A percentile compares a stretch with the other conserved stretches of the same genome.
Conservation (phyloP, 2,888 invertebrate genomes). For the Drosophila fungiperda region DNA sequence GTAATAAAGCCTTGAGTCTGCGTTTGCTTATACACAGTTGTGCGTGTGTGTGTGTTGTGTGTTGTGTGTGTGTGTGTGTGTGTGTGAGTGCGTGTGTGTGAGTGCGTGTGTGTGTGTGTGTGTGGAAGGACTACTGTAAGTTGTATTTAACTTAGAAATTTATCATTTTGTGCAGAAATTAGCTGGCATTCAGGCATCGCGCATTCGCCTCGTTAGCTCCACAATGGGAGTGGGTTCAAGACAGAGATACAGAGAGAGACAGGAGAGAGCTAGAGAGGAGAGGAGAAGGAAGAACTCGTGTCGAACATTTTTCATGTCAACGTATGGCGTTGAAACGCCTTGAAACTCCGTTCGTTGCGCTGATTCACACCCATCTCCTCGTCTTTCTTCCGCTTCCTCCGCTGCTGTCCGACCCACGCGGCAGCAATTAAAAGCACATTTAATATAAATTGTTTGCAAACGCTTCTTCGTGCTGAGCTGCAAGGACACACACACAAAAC, state of each 20-base stretch:
- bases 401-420: conserved; percentile 6
- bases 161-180: conserved; percentile 57
- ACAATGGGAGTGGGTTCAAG: conserved; percentile 6
- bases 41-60: not conserved
- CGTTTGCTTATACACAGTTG: conserved; percentile 8
- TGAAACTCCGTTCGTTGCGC: conserved; percentile 37
- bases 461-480: conserved; percentile 37
- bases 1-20: conserved; percentile 35
- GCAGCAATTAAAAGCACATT: conserved; percentile 67
- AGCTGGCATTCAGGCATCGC: conserved; percentile 43
- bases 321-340: conserved; percentile 30
- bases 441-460: conserved; percentile 65
- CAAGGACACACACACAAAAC: conserved; percentile 35
- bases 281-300: conserved; percentile 1
- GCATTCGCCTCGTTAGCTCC: conserved; percentile 51
- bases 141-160: conserved; percentile 58
- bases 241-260: not conserved
- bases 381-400: too few relatives aligned
- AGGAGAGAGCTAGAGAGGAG: not conserved
- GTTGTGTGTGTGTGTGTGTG: not conserved
- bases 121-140: conserved; percentile 21
- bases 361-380: not conserved
- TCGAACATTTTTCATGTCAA: conserved; percentile 30
- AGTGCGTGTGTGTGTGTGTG: not conserved
- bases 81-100: not conserved